Evolutionary conservation across 2,113 vertebrate genomes (phyloP).

Genomic region (Ptilonorhynchus violaceus): DNA sequence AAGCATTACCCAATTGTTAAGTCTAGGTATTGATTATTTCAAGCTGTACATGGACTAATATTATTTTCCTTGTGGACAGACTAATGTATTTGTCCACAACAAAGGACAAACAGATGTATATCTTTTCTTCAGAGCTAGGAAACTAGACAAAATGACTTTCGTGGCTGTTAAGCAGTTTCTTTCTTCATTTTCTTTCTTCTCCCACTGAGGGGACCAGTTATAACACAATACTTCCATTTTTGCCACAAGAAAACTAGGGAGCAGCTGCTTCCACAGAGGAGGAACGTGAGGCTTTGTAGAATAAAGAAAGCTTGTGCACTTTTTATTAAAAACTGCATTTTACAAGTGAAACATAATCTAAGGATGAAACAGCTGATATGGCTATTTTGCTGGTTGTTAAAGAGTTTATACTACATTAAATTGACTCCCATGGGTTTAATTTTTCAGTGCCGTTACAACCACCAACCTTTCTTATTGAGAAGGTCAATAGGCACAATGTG

Average conservation of each 20-base stretch:
- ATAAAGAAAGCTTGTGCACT: slow-evolving; percentile 50
- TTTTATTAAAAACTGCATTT: slow-evolving; percentile 65
- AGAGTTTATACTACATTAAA: slow-evolving; percentile 78
- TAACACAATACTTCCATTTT: slow-evolving; percentile 20
- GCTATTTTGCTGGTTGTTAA: slow-evolving; percentile 69
- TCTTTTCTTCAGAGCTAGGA: slow-evolving; percentile 28
- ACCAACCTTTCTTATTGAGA: slow-evolving; percentile 76
- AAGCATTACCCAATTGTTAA: slow-evolving; percentile 35
- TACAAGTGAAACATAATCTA: slow-evolving; percentile 60
- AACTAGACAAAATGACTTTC: background rate
- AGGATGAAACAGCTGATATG: slow-evolving; percentile 63
- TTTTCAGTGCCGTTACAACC: slow-evolving; percentile 68
- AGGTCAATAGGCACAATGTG: slow-evolving; percentile 77
- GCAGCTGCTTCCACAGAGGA: slow-evolving; percentile 24
- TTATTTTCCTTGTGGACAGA: slow-evolving; percentile 32
- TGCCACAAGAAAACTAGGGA: background rate
- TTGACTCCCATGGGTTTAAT: slow-evolving; percentile 72
- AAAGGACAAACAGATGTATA: slow-evolving; percentile 35
- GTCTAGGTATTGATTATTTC: slow-evolving; percentile 63
- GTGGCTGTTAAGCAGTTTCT: background rate
- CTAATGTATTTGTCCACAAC: slow-evolving; percentile 14
- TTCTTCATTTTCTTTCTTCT: background rate
- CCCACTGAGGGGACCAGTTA: background rate
- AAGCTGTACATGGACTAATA: slow-evolving; percentile 39
- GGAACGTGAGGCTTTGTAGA: slow-evolving; percentile 52